Base-by-base conservation (phyloP, 2,113 vertebrate genomes). In the Oophaga pumilio region DNA sequence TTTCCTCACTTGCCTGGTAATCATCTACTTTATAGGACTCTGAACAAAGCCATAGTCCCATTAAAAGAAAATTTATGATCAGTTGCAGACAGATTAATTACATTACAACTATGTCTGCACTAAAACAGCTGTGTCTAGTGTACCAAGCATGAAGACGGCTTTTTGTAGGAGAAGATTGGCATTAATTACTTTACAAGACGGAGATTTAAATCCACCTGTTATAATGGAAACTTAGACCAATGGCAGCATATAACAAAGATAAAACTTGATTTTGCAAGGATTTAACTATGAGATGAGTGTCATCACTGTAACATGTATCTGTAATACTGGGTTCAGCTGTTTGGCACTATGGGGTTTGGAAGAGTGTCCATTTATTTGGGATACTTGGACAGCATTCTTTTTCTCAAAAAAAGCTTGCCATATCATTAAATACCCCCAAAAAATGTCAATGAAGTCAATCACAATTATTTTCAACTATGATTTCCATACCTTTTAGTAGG, bases 1-100 rank as follows among this genome's bases (percentile, higher is more conserved):
- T 43, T 73, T 9, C 10, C 4, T 79, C 53, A 57, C 18, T 79
- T 17, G 77, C 53, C 53, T 79, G 28, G 26, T 57, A 79, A 79
- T 79, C 24, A 26, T 28, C n/a, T 43, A 33, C 15, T 57, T 28
- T 78, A 26, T 17, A 77, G 11, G 57, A 26, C 20, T 57, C 53
- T 6, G 53, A 79, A 57, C n/a, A 79, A 33, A 79, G 77, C 53
- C 24, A 1, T 59, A 56, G 0, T 26, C 53, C 28, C 17, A 13
- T 59, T 57, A 57, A 17, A 17, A 59, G 24, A 15, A 59, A 79
- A 59, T 79, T 59, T 79, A 59, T 59, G 77, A 57, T 28, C 24
- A 59, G 53, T 10, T 79, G 14, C 24, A 59, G 77, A 79, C 77
- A 79, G 53, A 78, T 78, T 79, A 59, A 59, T 18, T 57, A 24